phyloP scores from a whole-genome alignment of 2,797 vertebrate species.

The Sylvia borin region DNA sequence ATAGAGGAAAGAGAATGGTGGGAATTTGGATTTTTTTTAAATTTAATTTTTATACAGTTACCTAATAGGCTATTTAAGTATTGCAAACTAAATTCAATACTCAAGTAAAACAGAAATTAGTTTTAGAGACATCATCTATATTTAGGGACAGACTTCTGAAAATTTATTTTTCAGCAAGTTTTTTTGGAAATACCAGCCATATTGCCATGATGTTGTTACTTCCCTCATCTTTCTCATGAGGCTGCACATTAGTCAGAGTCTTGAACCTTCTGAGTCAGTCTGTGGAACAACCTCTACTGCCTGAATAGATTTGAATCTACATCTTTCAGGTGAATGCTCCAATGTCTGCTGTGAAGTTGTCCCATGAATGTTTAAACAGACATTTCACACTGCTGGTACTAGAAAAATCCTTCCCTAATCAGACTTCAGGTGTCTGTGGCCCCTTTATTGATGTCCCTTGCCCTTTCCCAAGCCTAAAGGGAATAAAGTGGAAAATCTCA shows the following conservation, averaged over 20 bases:
- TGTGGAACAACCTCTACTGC: not conserved
- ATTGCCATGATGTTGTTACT: not conserved
- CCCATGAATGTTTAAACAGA: conserved; percentile 7
- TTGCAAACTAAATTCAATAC: not conserved
- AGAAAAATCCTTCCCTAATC: not conserved
- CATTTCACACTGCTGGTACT: not conserved
- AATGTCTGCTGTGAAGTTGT: not conserved
- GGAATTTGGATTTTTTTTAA: not conserved
- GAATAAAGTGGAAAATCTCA: not conserved
- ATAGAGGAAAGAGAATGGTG: not conserved
- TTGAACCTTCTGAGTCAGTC: not conserved
- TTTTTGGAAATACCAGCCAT: not conserved
- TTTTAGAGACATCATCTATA: not conserved
- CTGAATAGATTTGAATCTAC: conserved; percentile 6
- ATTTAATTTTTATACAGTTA: not conserved
- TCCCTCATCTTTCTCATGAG: not conserved
- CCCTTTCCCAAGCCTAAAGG: not conserved
- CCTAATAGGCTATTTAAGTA: not conserved
- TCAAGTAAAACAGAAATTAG: not conserved
- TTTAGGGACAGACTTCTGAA: not conserved
- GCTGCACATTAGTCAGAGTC: not conserved
- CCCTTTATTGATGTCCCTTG: not conserved
- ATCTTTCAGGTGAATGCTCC: not conserved
- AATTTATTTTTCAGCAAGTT: not conserved
- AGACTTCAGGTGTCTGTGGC: not conserved